Evolutionary conservation across 2,888 invertebrate species (phyloP), one percentile per base, ranked within the genome.

Genomic region (Heteromurus nitidus): DNA sequence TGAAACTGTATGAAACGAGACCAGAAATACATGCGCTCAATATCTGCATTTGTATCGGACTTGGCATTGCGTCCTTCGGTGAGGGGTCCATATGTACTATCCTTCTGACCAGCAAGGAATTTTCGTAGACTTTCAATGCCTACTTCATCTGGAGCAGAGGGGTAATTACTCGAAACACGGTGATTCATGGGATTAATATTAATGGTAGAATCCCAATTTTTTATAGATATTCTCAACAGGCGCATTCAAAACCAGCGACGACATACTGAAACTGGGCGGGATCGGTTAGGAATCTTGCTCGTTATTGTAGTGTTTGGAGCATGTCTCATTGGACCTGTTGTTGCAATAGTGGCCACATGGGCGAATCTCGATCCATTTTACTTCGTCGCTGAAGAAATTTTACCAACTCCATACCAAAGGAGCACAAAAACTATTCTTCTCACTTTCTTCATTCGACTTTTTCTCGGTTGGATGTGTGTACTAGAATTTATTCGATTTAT

Each of bases 1-100:
- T n/a, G n/a, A n/a, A n/a, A n/a, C n/a, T n/a, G n/a, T n/a, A n/a
- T n/a, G n/a, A n/a, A n/a, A n/a, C n/a, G n/a, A n/a, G n/a, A n/a
- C n/a, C n/a, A n/a, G n/a, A n/a, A n/a, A 47, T 16, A 47, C 47
- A 47, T 3, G 47, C 11, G 3, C 24, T 55, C 7, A 55, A 55
- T n/a, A n/a, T 55, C 24, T 55, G 55, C 55, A 55, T 55, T 3
- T 55, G 18, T 24, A 3, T 55, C 22, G 55, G 55, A 55, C 55
- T 55, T 5, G 55, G 24, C 16, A 9, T 24, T 3, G 55, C 55
- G 2, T 3, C 55, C 20, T 9, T 55, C 2, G 9, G 7, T 5
- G 55, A 55, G 55, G 3, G 22, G 55, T 20, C 22, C 2, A 11
- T 55, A 7, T 20, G 22, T 16, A 24, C 16, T 24, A n/a, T 55